These are phyloP conservation scores for Trichonephila clavipes DNA, from an alignment of 1,140 invertebrate genomes.

Conservation along the genomic window DNA sequence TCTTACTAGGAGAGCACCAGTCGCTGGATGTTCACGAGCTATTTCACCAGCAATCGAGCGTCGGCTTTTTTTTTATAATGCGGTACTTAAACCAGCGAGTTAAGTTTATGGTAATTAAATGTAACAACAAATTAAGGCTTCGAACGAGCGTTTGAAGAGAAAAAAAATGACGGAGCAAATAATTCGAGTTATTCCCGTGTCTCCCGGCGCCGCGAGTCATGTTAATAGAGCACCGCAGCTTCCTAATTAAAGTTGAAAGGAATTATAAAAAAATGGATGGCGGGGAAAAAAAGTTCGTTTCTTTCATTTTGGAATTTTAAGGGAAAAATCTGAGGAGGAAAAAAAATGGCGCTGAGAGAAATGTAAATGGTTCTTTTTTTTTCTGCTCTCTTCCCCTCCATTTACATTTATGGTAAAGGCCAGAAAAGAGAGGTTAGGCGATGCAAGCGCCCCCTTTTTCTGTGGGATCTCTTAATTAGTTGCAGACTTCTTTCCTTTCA, in stretches of 20 bases:
- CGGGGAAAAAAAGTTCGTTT: conserved; percentile 10
- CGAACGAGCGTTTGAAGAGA: conserved; percentile 31
- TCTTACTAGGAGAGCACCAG: neutral
- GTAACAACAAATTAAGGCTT: conserved; percentile 73
- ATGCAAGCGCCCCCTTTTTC: conserved; percentile 38
- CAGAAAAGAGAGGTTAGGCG: conserved; percentile 24
- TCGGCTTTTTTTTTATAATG: conserved; percentile 33
- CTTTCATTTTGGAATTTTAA: conserved; percentile 38
- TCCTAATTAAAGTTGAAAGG: conserved; percentile 74
- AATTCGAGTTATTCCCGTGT: conserved; percentile 57
- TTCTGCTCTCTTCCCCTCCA: neutral
- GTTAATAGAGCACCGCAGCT: conserved; percentile 55
- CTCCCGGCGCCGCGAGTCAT: conserved; percentile 55
- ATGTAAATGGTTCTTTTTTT: conserved; percentile 67
- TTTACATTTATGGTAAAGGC: conserved; percentile 46
- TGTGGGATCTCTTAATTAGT: conserved; percentile 63
- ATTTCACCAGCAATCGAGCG: conserved; percentile 60
- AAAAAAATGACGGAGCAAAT: conserved; percentile 65
- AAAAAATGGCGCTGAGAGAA: conserved; percentile 67
- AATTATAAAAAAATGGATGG: conserved; percentile 37
- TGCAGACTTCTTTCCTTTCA: conserved; percentile 58
- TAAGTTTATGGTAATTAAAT: conserved; percentile 75
- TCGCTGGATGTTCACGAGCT: conserved; percentile 19
- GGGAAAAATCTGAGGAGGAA: conserved; percentile 43
- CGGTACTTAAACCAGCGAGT: conserved; percentile 63